A percentile compares a stretch with the other conserved stretches of the same genome.
phyloP scores from a whole-genome alignment of 2,113 vertebrate genomes.

The Callaeas wilsoni region DNA sequence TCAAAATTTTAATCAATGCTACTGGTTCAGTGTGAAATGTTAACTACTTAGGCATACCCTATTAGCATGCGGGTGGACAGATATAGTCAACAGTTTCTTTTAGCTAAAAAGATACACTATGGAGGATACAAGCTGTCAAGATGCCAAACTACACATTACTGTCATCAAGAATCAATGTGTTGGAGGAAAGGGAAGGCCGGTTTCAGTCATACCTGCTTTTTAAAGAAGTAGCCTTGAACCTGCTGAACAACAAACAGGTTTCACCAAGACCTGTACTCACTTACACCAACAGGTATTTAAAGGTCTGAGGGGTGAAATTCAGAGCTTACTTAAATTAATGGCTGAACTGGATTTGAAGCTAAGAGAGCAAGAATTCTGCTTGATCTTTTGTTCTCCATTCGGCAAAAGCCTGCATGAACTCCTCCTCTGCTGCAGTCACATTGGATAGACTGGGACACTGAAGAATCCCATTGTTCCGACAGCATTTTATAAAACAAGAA shows the following conservation, averaged over 20 bases:
- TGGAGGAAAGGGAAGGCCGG: background rate
- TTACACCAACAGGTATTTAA: background rate
- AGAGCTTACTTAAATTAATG: background rate
- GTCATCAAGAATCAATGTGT: background rate
- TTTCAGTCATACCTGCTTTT: background rate
- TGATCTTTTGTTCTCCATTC: background rate
- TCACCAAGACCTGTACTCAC: background rate
- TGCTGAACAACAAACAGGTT: background rate
- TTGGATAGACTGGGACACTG: background rate
- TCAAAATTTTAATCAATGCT: conserved; percentile 14
- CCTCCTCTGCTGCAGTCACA: background rate
- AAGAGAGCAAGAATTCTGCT: background rate
- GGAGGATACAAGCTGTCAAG: background rate
- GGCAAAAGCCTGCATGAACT: background rate
- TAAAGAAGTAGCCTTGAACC: background rate
- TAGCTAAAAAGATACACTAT: background rate
- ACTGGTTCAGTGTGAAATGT: conserved; percentile 24
- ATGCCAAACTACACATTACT: background rate
- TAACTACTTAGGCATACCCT: background rate
- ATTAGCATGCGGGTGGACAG: background rate
- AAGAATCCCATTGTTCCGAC: background rate
- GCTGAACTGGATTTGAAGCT: background rate
- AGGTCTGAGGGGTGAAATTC: background rate
- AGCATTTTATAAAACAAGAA: background rate
- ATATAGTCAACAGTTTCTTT: background rate